Conservation (phyloP, 2,113 vertebrate species). For the Origma solitaria region DNA sequence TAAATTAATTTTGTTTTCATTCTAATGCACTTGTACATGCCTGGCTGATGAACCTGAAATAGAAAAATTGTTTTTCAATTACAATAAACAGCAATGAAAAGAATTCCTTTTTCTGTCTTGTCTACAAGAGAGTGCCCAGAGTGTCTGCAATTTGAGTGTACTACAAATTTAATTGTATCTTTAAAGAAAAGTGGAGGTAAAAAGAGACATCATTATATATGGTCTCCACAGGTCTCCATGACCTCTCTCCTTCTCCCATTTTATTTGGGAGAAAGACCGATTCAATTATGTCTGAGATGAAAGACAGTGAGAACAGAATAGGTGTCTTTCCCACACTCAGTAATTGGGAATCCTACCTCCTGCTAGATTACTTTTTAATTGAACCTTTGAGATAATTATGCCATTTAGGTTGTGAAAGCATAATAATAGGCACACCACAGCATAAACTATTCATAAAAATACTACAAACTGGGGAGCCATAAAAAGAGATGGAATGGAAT, state of each 20-base stretch:
- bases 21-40: not conserved
- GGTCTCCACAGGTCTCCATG: not conserved
- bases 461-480: not conserved
- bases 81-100: not conserved
- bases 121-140: not conserved
- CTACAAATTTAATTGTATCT: not conserved
- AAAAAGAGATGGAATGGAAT: not conserved
- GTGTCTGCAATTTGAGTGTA: not conserved
- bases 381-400: constrained; percentile 35
- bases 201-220: not conserved
- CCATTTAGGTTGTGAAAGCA: not conserved
- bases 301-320: not conserved
- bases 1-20: not conserved
- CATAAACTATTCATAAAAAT: constrained; percentile 17
- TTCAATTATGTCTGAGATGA: not conserved
- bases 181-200: not conserved
- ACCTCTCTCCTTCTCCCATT: constrained; percentile 13
- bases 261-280: not conserved
- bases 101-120: not conserved
- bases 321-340: not conserved
- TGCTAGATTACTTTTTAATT: constrained; percentile 30
- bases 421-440: constrained; percentile 1
- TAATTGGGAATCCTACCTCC: constrained; percentile 16
- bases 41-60: not conserved
- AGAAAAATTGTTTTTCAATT: not conserved